Percentiles rank a stretch among this genome's conserved stretches.
Evolutionary conservation across 2,888 invertebrate genomes (phyloP).

Genomic region (Perizoma affinitatum): DNA sequence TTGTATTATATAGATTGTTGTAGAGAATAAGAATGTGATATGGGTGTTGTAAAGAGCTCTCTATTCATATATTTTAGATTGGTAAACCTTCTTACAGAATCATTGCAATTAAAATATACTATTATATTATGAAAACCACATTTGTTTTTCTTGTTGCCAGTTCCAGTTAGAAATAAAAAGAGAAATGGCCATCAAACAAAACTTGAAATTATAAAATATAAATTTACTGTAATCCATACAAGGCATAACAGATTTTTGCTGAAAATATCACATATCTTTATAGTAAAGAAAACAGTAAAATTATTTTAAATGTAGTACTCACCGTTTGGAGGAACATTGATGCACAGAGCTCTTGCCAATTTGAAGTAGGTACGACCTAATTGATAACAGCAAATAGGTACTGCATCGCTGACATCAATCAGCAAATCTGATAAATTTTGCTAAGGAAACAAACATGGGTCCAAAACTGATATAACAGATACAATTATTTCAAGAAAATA

Average conservation of each 20-base stretch:
- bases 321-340: conserved; percentile 95
- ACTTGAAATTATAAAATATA: too few species aligned
- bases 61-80: conserved; percentile 66
- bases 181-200: too few species aligned
- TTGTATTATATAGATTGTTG: conserved; percentile 71
- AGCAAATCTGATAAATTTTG: conserved; percentile 88
- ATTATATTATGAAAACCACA: conserved; percentile 33
- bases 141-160: conserved; percentile 26
- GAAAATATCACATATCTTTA: too few species aligned
- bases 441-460: conserved; percentile 7
- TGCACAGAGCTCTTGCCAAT: conserved; percentile 94
- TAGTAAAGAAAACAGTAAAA: background rate
- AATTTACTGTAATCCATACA: too few species aligned
- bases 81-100: conserved; percentile 38
- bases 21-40: conserved; percentile 75
- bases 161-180: too few species aligned
- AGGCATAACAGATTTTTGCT: too few species aligned
- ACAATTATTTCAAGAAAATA: too few species aligned
- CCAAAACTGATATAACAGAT: too few species aligned
- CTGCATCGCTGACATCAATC: conserved; percentile 98
- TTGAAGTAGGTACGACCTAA: conserved; percentile 96
- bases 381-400: conserved; percentile 98
- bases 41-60: conserved; percentile 81
- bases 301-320: conserved; percentile 77
- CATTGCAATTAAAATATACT: conserved; percentile 42